Base-by-base conservation (phyloP, 2,797 vertebrate genomes). In the Alauda arvensis region DNA sequence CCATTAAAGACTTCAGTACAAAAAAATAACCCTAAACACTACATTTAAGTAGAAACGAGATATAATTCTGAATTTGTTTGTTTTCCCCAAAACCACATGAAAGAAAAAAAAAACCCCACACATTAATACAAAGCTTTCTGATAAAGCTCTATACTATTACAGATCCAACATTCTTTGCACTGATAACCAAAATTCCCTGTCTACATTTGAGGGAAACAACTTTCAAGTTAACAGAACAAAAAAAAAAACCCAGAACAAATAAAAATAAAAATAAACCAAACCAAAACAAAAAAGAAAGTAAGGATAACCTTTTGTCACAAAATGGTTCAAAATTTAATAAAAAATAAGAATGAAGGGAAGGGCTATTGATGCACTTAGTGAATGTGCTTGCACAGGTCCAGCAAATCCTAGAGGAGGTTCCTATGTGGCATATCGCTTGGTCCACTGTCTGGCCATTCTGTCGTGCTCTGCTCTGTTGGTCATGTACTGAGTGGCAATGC, bases 181-280 rank as follows among this genome's bases (percentile, higher is more conserved):
- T 98, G 97, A 98, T 98, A 99, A 98, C 97, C 98, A 98, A 98
- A 98, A 98, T 97, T 97, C 98, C 97, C 98, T 97, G 97, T 97
- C 92, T 98, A 98, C 96, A 97, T 96, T 97, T 97, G 98, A 98
- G 97, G 98, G 98, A 98, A 98, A 97, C 97, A 97, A 96, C 97
- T 98, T 98, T 98, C 98, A 99, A 99, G 98, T 99, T 98, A 98
- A 98, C 97, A 97, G 98, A 98, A 98, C 97, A 97, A 95, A 97
- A 92, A 91, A 81, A 5, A 97, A 95, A 97, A 90, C 59, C 85
- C 76, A 95, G 96, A 69, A 29, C 65, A 81, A 88, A 93, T 90
- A 91, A 94, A 93, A 97, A 97, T 97, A 94, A 97, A 97, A 97
- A 97, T 96, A 96, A 97, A 96, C 96, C 66, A 61, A 88, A 65